Evolutionary conservation across 2,797 vertebrate genomes (phyloP).

Genomic region (Pseudochaenichthys georgianus): DNA sequence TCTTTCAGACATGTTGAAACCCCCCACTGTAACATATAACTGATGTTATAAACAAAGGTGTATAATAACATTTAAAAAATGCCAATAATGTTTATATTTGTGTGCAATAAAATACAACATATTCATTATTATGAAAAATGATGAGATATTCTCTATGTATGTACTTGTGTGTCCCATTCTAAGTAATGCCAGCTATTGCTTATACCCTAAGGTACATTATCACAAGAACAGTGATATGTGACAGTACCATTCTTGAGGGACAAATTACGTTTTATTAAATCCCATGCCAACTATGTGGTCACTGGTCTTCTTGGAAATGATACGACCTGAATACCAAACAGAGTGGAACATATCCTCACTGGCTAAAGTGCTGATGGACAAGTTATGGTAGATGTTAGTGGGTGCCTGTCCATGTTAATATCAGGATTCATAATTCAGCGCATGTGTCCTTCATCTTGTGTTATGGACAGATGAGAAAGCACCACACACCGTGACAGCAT

Average conservation of each 20-base stretch:
- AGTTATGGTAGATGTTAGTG: slow-evolving; percentile 34
- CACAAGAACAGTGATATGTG: slow-evolving; percentile 31
- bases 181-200: not conserved
- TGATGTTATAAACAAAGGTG: not conserved
- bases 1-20: slow-evolving; percentile 9
- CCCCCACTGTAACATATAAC: not conserved
- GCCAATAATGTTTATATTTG: no score
- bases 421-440: slow-evolving; percentile 22
- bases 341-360: slow-evolving; percentile 61
- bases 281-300: slow-evolving; percentile 53
- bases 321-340: slow-evolving; percentile 70
- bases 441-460: slow-evolving; percentile 33
- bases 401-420: slow-evolving; percentile 49
- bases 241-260: slow-evolving; percentile 54
- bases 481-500: slow-evolving; percentile 6
- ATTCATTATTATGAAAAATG: no score
- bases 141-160: not conserved
- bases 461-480: slow-evolving; percentile 19
- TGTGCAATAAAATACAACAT: no score
- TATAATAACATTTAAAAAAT: not conserved
- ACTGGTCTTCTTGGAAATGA: slow-evolving; percentile 58
- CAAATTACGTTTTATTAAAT: slow-evolving; percentile 53
- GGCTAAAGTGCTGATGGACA: slow-evolving; percentile 57
- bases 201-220: slow-evolving; percentile 4
- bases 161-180: not conserved